Conservation (phyloP, 2,797 vertebrate genomes). For the Geotria australis region DNA sequence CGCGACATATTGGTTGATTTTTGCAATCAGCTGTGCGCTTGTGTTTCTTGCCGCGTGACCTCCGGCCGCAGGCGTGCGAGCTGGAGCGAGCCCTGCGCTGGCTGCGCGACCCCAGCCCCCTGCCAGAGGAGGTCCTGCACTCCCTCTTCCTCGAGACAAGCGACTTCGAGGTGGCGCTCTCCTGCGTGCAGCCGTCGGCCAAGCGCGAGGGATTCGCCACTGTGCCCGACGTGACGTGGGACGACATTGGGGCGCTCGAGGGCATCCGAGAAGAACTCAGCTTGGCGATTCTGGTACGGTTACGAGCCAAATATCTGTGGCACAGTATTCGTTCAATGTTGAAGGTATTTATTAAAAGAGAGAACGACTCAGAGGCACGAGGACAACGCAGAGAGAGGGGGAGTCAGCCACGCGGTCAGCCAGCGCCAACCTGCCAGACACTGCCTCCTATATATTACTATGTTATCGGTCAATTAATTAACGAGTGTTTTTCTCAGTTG, state of each 20-base stretch:
- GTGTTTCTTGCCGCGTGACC: no score
- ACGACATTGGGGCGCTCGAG: conserved; percentile 59
- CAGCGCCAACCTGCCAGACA: no score
- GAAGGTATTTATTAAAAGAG: no score
- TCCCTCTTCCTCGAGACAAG: conserved; percentile 39
- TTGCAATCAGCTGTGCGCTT: no score
- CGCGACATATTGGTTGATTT: no score
- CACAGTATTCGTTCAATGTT: not conserved
- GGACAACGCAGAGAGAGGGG: no score
- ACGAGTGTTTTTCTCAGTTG: no score
- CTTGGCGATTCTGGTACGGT: conserved; percentile 69
- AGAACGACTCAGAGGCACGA: no score
- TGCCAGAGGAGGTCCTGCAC: conserved; percentile 35
- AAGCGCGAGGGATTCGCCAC: conserved; percentile 92
- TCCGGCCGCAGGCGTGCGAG: conserved; percentile 17
- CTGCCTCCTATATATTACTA: no score
- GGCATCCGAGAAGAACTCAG: conserved; percentile 64
- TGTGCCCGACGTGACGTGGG: conserved; percentile 72
- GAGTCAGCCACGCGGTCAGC: no score
- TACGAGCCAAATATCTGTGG: not conserved
- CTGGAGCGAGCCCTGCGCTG: conserved; percentile 25
- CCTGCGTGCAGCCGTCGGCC: conserved; percentile 59
- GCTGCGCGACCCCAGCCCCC: conserved; percentile 19
- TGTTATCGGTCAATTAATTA: no score
- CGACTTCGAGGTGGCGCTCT: conserved; percentile 41